Conservation (phyloP, 1,140 invertebrate species). For the Heliconius melpomene region DNA sequence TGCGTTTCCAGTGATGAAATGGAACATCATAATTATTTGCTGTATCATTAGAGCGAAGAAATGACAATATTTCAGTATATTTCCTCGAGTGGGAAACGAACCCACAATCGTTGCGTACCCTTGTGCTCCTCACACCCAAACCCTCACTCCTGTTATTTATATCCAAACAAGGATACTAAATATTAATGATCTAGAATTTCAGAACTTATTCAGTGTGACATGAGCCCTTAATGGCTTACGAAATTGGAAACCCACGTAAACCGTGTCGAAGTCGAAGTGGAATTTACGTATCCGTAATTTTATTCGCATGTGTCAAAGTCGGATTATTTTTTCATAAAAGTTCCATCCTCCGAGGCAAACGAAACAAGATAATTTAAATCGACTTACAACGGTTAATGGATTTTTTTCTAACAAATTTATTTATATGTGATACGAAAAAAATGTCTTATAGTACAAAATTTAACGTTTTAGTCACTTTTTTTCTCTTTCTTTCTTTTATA, state of each 20-base stretch:
- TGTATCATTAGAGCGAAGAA: too few relatives aligned
- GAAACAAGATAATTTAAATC: conserved; percentile 15
- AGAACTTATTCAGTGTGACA: neutral
- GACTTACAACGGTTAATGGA: conserved; percentile 5
- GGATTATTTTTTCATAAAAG: conserved; percentile 27
- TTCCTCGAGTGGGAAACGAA: too few relatives aligned
- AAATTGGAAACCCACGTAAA: conserved; percentile 17
- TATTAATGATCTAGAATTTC: too few relatives aligned
- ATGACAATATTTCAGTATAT: too few relatives aligned
- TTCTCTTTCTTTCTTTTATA: too few relatives aligned
- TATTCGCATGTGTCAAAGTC: conserved; percentile 22
- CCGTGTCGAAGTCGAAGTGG: neutral
- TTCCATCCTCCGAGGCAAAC: conserved; percentile 4
- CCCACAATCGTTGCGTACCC: too few relatives aligned
- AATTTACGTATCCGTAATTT: conserved; percentile 13
- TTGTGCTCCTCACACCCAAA: too few relatives aligned
- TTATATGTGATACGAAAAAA: neutral
- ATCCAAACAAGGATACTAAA: too few relatives aligned
- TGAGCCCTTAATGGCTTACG: conserved; percentile 2
- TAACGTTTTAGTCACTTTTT: too few relatives aligned
- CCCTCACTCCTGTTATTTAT: too few relatives aligned
- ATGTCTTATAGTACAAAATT: neutral
- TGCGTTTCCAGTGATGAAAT: too few relatives aligned
- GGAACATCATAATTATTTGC: too few relatives aligned
- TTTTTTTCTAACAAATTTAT: neutral